Evolutionary conservation across 2,797 vertebrate species (phyloP), one percentile per base, ranked within the genome.

Genomic region (Onychomys leucogaster): DNA sequence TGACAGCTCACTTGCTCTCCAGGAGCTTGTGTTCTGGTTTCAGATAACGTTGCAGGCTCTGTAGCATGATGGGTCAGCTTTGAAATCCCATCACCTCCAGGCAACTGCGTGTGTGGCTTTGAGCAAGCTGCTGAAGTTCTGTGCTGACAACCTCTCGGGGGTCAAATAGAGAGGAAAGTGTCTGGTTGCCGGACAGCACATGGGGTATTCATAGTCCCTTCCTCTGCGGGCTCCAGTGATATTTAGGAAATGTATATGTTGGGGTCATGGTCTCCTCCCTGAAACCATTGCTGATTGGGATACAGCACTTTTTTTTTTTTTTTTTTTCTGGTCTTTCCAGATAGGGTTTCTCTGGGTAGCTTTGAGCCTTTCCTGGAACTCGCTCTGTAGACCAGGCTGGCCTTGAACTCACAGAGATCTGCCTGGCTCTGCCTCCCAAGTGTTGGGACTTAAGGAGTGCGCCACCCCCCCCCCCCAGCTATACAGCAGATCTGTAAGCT

Each of bases 11-110:
- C 41, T 63, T 12, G 19, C 23, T 63, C 0, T 84, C 77, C 69
- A 75, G 63, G 94, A 84, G 52, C n/a, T 77, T 67, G n/a, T 46
- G 52, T 75, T 65, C 43, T 76, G 46, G 34, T 65, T 93, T 96
- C 29, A 69, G 94, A 41, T 46, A 6, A 57, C 65, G 73, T 19
- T 14, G 37, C 55, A 7, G n/a, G 21, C 37, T 88, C 32, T 12
- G 0, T 1, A 32, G 34, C 6, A 46, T 1, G 4, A 21, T 3
- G 29, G 9, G 10, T 69, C 76, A 59, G 83, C 87, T 88, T 49
- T 76, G 23, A 61, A 67, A 32, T 3, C 69, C 77, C 57, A 63
- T 27, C 16, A 3, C 16, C 37, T 46, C 6, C 25, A 55, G 1
- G 46, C 7, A 46, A 41, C n/a, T 43, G 6, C 3, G 0, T 34